Base-by-base conservation (phyloP, 2,888 invertebrate species). In the Noctua janthina region DNA sequence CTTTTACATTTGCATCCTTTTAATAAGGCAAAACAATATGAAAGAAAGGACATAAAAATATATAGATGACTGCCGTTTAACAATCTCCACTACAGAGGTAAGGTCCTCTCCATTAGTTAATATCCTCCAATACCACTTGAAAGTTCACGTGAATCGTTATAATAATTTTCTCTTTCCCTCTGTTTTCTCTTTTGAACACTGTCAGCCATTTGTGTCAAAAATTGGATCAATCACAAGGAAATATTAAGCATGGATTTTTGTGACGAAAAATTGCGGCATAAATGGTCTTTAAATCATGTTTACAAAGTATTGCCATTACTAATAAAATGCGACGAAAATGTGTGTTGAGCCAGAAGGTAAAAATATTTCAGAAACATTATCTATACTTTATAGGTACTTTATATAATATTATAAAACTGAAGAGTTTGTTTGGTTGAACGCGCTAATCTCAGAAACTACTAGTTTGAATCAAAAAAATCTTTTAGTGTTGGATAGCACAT, bases 91-190 rank as follows among this genome's bases (percentile, higher is more conserved):
- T 49, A 17, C 1, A 73, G 23, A 72, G 1, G 29, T 54, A 13
- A 20, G 39, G 74, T 83, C 35, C 51, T 64, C 35, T 62, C 66
- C 20, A 64, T 79, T 71, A 54, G 29, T 35, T 83, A 39, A 62
- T 73, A 13, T 70, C 66, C 39, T 59, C 10, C 49, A 73, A 73
- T n/a, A 15, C 43, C n/a, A 64, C 71, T 72, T 75, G 2, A 17
- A 66, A 69, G n/a, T 69, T 23, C 54, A 76, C 66, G 13, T 59
- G 39, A 49, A 66, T 67, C 7, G 20, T 46, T 66, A 54, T 39
- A 76, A 76, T 51, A 29, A 35, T 56, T 79, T 69, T 70, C 0
- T 46, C 54, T 67, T 75, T 64, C 39, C 43, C n/a, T 75, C 35
- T 29, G 7, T 70, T 76, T 75, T 83, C 29, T 15, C 64, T 73